Conservation (phyloP, 2,888 invertebrate genomes). For the Torymus texanus region DNA sequence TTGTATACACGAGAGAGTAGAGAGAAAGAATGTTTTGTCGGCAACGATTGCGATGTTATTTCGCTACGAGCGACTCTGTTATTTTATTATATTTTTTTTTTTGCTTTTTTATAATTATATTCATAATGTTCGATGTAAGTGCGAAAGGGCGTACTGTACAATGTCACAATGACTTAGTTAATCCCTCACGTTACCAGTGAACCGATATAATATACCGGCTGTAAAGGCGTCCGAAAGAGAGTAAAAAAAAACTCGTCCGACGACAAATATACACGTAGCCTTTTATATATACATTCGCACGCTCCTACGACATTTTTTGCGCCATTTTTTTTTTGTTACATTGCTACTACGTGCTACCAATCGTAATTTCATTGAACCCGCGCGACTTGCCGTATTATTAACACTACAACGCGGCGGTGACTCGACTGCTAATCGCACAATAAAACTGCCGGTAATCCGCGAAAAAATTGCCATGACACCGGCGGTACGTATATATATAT, state of each 20-base stretch:
- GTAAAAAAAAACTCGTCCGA: conserved; percentile 29
- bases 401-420: conserved; percentile 41
- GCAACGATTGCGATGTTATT: too few relatives aligned
- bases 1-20: too few relatives aligned
- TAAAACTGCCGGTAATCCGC: conserved; percentile 3
- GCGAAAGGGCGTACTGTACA: neutral
- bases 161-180: conserved; percentile 19
- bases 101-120: too few relatives aligned
- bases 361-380: conserved; percentile 46
- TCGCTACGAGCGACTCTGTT: too few relatives aligned
- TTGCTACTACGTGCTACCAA: neutral
- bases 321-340: conserved; percentile 42
- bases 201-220: neutral
- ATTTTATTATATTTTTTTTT: too few relatives aligned
- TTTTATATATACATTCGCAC: conserved; percentile 1
- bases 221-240: neutral
- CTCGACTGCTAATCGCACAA: conserved; percentile 34
- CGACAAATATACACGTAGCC: conserved; percentile 10
- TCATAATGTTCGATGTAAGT: too few relatives aligned
- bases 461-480: conserved; percentile 23
- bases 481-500: neutral
- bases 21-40: too few relatives aligned
- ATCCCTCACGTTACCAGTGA: neutral
- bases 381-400: conserved; percentile 43
- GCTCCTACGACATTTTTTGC: conserved; percentile 2